A percentile compares a stretch with the other conserved stretches of the same genome.
Conservation (phyloP, 2,888 invertebrate genomes). For the Ectemnius cavifrons region DNA sequence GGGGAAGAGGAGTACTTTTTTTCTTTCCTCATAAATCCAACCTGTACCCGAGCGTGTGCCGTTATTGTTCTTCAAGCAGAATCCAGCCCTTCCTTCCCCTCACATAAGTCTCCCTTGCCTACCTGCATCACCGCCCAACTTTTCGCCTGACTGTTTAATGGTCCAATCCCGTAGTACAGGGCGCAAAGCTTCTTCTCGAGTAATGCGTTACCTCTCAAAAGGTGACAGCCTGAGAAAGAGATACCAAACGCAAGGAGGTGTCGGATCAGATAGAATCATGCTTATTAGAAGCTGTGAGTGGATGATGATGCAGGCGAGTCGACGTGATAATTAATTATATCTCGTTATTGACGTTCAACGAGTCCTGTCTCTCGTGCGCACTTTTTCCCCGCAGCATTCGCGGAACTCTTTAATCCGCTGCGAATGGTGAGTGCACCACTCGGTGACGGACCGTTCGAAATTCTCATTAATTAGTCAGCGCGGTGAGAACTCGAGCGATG, state of each 20-base stretch:
- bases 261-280: background rate
- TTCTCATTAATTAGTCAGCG: constrained; percentile 53
- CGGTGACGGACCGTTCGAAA: constrained; percentile 19
- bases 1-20: constrained; percentile 1
- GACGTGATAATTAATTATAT: constrained; percentile 32
- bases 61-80: constrained; percentile 13
- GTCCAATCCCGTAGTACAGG: constrained; percentile 8
- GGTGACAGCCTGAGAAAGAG: background rate
- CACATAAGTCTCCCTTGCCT: background rate
- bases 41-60: constrained; percentile 1
- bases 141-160: constrained; percentile 22
- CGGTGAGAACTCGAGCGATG: background rate
- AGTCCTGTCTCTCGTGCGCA: background rate
- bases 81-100: background rate
- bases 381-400: too few relatives aligned
- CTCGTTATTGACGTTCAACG: constrained; percentile 24
- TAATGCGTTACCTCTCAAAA: background rate
- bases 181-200: background rate
- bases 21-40: constrained; percentile 10
- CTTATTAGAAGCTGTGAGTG: too few relatives aligned
- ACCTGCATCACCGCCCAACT: background rate
- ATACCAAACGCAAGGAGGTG: background rate
- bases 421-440: background rate
- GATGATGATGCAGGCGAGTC: background rate
- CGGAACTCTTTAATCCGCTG: constrained; percentile 45